Evolutionary conservation across 2,113 vertebrate genomes (phyloP), one percentile per base, ranked within the genome.

Genomic region (Opisthocomus hoazin): DNA sequence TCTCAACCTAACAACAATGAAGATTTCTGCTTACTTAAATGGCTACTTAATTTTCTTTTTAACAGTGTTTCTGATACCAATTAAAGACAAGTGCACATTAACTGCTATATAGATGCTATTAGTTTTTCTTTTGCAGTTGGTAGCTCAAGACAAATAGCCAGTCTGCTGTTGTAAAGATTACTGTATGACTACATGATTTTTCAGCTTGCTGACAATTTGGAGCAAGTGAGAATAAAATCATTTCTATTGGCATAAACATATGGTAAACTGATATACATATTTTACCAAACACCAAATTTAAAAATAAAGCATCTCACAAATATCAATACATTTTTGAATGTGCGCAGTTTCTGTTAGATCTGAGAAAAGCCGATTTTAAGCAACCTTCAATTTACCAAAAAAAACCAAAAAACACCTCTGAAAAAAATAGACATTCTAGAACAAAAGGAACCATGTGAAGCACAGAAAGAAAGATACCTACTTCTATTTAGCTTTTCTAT

Each of bases 21-120:
- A 89, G 94, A 94, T 93, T 93, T 95, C 56, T 94, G n/a, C 96
- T 97, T 93, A 79, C 90, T 94, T 93, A 96, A 79, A 96, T 95
- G 95, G 19, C 32, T 66, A 75, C 56, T 96, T 97, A 91, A 88
- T 97, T 97, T 97, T 96, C 69, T 85, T 93, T 91, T 89, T 76
- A 92, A 48, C 50, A 83, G 54, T 76, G 57, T 54, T 95, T 45
- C 66, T 93, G 77, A 82, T 96, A 90, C 87, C 84, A 97, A 91
- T 96, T 96, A 97, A 96, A 69, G 66, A 91, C 30, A 87, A 96
- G n/a, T 85, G 84, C 84, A 87, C 90, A 87, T 96, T 96, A 96
- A 90, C 66, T 87, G 84, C 61, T 76, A 39, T 94, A 76, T n/a
- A 90, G 94, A 93, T 64, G 65, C 41, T 87, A 91, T 84, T 94